phyloP scores from a whole-genome alignment of 2,888 invertebrate genomes.

The Archaeoteleia sp. region DNA sequence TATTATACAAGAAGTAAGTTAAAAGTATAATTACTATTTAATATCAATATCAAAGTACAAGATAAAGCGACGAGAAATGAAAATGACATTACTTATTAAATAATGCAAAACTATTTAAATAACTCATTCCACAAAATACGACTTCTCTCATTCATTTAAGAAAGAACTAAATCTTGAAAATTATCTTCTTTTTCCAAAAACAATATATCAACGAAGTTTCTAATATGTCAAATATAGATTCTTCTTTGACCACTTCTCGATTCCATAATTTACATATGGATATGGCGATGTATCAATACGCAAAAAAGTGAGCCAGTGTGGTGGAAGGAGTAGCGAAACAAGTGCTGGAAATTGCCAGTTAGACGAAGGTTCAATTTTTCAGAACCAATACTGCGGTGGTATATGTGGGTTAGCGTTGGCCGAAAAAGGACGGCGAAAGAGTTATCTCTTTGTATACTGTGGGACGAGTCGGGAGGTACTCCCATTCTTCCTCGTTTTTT shows the following conservation, averaged over 20 bases:
- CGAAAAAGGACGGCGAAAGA: conserved; percentile 27
- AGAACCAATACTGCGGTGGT: conserved; percentile 52
- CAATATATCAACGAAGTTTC: too few species aligned
- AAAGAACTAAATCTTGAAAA: too few species aligned
- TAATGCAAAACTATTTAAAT: too few species aligned
- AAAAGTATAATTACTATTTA: too few species aligned
- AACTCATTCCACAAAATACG: too few species aligned
- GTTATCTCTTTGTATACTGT: conserved; percentile 30
- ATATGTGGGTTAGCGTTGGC: conserved; percentile 7
- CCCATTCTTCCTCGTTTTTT: neutral
- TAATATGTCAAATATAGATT: conserved; percentile 28
- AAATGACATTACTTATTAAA: too few species aligned
- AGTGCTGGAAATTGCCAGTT: conserved; percentile 62
- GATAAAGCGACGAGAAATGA: too few species aligned
- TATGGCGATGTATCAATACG: conserved; percentile 16
- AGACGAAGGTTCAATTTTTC: conserved; percentile 61
- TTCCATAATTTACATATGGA: conserved; percentile 33
- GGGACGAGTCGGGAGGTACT: conserved; percentile 8
- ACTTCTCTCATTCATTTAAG: too few species aligned
- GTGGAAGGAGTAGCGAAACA: conserved; percentile 47
- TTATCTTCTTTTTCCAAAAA: too few species aligned
- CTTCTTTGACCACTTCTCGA: too few species aligned
- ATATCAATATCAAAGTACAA: too few species aligned
- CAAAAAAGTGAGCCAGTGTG: conserved; percentile 8
- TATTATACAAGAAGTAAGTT: too few species aligned